Conservation (phyloP, 2,797 vertebrate genomes). For the Heterohyrax brucei region DNA sequence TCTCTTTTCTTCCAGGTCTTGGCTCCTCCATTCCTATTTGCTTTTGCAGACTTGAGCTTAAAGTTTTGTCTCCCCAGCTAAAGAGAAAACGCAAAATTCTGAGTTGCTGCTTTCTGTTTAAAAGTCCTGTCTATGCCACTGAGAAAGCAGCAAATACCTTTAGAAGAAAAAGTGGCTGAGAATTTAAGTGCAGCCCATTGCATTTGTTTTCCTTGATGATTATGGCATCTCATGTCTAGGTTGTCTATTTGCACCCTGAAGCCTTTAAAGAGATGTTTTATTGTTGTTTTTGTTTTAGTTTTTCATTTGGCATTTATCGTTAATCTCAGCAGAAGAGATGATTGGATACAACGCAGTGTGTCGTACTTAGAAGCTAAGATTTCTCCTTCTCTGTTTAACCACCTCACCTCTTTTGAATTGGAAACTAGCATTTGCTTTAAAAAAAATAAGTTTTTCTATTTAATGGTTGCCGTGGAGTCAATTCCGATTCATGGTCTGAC, state of each 20-base stretch:
- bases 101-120: not conserved
- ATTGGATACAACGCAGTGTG: not conserved
- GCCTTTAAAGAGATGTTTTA: not conserved
- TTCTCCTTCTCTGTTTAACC: not conserved
- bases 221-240: not conserved
- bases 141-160: not conserved
- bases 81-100: not conserved
- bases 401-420: conserved; percentile 48
- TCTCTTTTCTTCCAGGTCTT: not conserved
- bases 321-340: not conserved
- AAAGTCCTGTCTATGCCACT: not conserved
- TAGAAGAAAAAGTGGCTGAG: not conserved
- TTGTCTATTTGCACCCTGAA: not conserved
- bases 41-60: not conserved
- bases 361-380: not conserved
- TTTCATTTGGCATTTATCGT: conserved; percentile 27
- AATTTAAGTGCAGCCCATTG: not conserved
- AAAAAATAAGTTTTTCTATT: not conserved
- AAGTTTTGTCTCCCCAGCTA: not conserved
- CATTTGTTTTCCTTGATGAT: not conserved
- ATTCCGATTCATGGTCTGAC: too few species aligned
- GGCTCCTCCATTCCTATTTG: not conserved
- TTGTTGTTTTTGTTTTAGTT: conserved; percentile 33
- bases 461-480: not conserved
- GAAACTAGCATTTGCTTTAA: conserved; percentile 20